These are phyloP conservation scores for Glyptemys insculpta DNA, from an alignment of 2,797 vertebrate species.

Conservation along the genomic window DNA sequence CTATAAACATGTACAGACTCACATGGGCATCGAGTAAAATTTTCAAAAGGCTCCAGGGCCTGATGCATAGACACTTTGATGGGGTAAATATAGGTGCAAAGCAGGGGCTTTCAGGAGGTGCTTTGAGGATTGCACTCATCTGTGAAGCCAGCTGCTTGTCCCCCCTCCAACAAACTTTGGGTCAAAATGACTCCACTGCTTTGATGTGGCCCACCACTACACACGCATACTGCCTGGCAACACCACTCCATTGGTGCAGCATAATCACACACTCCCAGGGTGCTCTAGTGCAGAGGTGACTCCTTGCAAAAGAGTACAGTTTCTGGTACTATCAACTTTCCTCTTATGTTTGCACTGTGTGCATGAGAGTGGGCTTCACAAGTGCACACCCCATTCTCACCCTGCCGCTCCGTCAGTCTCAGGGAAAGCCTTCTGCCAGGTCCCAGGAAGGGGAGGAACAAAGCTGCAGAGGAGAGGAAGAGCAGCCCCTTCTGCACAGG, in stretches of 20 bases:
- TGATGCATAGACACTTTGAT: fast-evolving
- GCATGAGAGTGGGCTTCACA: neutral
- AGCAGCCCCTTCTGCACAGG: neutral
- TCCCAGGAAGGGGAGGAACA: neutral
- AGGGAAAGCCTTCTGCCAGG: neutral
- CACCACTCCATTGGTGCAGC: too few relatives aligned
- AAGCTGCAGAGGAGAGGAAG: neutral
- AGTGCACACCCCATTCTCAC: neutral
- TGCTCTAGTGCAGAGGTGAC: too few relatives aligned
- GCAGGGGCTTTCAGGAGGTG: neutral
- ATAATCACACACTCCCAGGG: too few relatives aligned
- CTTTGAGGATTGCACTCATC: neutral
- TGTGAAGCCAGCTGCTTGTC: neutral
- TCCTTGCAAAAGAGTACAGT: neutral
- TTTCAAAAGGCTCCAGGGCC: neutral
- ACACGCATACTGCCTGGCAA: neutral
- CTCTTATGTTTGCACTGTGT: fast-evolving
- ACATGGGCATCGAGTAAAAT: neutral
- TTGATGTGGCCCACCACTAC: too few relatives aligned
- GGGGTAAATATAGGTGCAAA: neutral
- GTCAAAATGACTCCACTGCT: neutral
- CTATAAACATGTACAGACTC: neutral
- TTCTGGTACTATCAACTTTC: neutral
- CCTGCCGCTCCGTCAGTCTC: neutral
- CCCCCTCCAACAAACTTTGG: neutral